phyloP scores from a whole-genome alignment of 2,888 invertebrate genomes.

The Tiliacea citrago region DNA sequence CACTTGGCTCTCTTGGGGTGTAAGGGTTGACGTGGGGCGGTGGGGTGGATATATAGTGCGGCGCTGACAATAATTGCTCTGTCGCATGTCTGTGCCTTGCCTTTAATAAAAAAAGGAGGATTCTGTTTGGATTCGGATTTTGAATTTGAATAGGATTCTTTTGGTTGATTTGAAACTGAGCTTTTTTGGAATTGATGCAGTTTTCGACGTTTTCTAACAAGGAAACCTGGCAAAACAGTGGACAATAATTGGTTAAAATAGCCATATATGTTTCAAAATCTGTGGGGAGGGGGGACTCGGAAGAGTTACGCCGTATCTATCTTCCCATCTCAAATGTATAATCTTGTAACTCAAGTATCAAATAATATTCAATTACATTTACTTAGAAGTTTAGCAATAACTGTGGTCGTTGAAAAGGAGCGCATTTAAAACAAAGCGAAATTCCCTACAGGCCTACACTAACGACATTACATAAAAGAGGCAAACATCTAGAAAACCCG shows the following conservation, averaged over 20 bases:
- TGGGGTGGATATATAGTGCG: conserved; percentile 40
- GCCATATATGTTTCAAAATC: not conserved
- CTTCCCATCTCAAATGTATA: not conserved
- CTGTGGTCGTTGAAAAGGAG: not conserved
- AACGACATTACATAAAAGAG: not conserved
- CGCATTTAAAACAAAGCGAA: not conserved
- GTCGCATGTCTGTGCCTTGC: conserved; percentile 38
- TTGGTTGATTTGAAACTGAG: not conserved
- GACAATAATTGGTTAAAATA: not conserved
- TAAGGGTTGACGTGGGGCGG: conserved; percentile 56
- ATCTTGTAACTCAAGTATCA: not conserved
- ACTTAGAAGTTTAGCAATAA: not conserved
- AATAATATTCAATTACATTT: not conserved
- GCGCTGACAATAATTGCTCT: conserved; percentile 53
- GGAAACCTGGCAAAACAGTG: not conserved
- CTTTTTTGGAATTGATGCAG: not conserved
- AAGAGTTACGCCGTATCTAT: not conserved
- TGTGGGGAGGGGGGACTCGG: not conserved
- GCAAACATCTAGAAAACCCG: not conserved
- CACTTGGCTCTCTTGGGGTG: conserved; percentile 54
- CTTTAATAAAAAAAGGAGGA: conserved; percentile 34
- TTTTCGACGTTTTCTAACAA: not conserved
- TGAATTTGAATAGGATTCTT: conserved; percentile 21
- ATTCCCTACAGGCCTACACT: not conserved
- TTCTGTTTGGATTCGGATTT: conserved; percentile 33